Evolutionary conservation across 2,113 vertebrate genomes (phyloP).

Genomic region (Sardina pilchardus): DNA sequence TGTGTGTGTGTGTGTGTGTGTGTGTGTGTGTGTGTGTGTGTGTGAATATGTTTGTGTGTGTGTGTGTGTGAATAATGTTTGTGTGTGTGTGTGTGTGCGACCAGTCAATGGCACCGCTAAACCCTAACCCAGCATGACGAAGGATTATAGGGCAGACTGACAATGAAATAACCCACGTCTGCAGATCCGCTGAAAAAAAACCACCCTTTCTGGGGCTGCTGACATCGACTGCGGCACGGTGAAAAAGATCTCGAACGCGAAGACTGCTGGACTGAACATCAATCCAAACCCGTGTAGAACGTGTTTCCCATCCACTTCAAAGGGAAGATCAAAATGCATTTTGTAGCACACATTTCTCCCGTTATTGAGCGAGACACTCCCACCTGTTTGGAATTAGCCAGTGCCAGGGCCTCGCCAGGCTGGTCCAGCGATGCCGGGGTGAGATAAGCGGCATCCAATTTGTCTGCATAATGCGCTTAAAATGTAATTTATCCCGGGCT

Average conservation of each 20-base stretch:
- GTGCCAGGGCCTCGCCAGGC: conserved; percentile 23
- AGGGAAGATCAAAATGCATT: neutral
- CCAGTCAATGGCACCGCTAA: neutral
- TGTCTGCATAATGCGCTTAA: conserved; percentile 50
- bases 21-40: conserved; percentile 17
- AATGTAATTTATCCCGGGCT: conserved; percentile 41
- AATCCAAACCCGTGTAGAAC: neutral
- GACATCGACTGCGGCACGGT: neutral
- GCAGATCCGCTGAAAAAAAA: neutral
- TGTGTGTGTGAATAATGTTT: conserved; percentile 17
- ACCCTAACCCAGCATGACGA: neutral
- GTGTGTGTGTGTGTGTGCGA: neutral
- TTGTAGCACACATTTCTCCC: neutral
- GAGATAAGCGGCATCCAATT: conserved; percentile 48
- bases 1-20: neutral
- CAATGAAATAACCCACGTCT: conserved; percentile 5
- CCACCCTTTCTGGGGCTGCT: neutral
- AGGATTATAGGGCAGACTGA: conserved; percentile 3
- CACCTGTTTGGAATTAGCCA: conserved; percentile 45
- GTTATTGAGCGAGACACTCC: conserved; percentile 11
- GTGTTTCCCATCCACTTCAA: conserved; percentile 1
- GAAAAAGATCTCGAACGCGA: neutral
- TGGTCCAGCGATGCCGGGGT: conserved; percentile 33
- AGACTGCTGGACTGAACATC: neutral
- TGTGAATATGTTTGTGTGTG: too few species aligned